phyloP scores from a whole-genome alignment of 1,140 invertebrate species.

The Arctopsyche grandis region DNA sequence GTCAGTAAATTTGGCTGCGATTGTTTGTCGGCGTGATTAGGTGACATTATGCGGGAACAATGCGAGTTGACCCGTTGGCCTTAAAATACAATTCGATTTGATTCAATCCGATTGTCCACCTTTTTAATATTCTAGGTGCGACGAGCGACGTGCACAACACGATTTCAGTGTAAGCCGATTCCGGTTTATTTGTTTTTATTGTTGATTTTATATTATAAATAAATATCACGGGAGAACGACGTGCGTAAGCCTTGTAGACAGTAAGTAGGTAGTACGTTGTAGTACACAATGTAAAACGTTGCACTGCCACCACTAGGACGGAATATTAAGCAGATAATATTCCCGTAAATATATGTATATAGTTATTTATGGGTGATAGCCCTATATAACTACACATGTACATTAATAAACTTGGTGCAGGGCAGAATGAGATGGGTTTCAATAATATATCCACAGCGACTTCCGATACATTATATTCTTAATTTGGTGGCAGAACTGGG shows the following conservation, averaged over 20 bases:
- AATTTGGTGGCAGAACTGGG: no score
- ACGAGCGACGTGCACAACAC: not conserved
- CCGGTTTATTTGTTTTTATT: not conserved
- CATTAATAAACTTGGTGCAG: no score
- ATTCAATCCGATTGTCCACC: not conserved
- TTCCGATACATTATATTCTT: no score
- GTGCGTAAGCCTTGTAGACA: not conserved
- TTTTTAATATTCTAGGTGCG: constrained; percentile 2
- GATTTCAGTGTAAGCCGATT: not conserved
- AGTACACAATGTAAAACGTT: not conserved
- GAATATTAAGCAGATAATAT: no score
- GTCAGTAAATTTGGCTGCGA: not conserved
- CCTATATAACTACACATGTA: no score
- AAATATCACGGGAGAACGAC: not conserved
- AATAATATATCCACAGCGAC: no score
- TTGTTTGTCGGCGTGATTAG: not conserved
- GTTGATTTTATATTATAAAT: not conserved
- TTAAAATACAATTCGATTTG: constrained; percentile 13
- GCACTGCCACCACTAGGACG: not conserved
- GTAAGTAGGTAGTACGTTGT: not conserved
- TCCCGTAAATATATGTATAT: no score
- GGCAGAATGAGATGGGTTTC: no score
- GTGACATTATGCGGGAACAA: constrained; percentile 6
- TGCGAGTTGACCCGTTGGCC: constrained; percentile 14
- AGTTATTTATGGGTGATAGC: no score